These are phyloP conservation scores for Parthenolecanium corni DNA, from an alignment of 2,888 invertebrate species.

Conservation along the genomic window DNA sequence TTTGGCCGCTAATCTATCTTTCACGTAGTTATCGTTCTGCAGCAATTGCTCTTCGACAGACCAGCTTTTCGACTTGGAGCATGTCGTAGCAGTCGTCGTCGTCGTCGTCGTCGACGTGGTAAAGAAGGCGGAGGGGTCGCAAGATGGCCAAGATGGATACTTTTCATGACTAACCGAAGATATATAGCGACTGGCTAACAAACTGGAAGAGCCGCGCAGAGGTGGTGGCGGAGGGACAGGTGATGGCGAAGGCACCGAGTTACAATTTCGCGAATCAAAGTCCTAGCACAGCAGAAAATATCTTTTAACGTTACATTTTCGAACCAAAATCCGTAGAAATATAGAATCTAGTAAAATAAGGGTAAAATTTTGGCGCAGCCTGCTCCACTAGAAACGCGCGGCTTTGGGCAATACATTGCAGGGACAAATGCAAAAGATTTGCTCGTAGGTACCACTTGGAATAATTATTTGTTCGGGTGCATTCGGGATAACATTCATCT, in stretches of 20 bases:
- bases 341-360: too few relatives aligned
- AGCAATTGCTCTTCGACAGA: background rate
- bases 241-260: background rate
- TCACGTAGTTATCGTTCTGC: background rate
- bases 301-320: background rate
- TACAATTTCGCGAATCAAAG: background rate
- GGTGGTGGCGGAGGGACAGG: background rate
- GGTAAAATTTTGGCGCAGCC: too few relatives aligned
- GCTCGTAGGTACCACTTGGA: too few relatives aligned
- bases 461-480: too few relatives aligned
- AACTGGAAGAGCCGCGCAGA: background rate
- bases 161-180: background rate
- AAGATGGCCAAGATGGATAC: background rate
- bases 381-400: too few relatives aligned
- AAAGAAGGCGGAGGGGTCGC: background rate
- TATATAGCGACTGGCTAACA: background rate
- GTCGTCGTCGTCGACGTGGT: background rate
- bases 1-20: background rate
- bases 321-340: background rate
- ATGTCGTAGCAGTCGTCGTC: background rate
- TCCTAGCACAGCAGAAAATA: background rate
- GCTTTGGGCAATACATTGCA: too few relatives aligned
- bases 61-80: background rate
- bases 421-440: too few relatives aligned
- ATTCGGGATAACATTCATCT: too few relatives aligned